Evolutionary conservation across 53 echinoderm and acorn worm species (phyloP).

Genomic region (Crossaster papposus): DNA sequence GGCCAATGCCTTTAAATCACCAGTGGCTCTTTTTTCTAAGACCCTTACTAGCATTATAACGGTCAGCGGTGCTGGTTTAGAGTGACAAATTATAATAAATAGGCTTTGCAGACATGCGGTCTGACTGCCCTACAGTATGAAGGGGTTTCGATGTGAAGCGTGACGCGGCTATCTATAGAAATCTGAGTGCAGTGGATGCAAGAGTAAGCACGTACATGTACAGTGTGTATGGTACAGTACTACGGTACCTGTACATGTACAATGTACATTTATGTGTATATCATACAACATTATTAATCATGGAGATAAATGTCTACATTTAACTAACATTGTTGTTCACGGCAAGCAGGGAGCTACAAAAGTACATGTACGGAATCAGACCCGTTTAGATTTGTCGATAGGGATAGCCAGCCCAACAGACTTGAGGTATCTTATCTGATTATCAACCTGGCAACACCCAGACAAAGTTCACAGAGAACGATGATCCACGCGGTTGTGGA

Average conservation of each 20-base stretch:
- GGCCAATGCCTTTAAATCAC: too few relatives aligned
- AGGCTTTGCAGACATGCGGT: too few relatives aligned
- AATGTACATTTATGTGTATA: neutral
- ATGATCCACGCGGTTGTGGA: neutral
- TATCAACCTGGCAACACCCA: constrained; percentile 52
- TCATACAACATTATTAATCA: neutral
- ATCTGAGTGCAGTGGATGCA: too few relatives aligned
- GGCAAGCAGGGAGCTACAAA: neutral
- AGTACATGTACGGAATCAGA: neutral
- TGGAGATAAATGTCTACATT: neutral
- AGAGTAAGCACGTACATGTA: neutral
- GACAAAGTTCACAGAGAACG: constrained; percentile 51
- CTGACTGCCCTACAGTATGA: too few relatives aligned
- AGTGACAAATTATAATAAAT: too few relatives aligned
- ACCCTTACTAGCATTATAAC: too few relatives aligned
- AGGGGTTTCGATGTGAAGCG: too few relatives aligned
- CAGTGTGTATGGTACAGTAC: neutral
- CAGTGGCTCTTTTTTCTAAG: too few relatives aligned
- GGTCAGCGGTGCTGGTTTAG: too few relatives aligned
- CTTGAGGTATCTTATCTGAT: neutral
- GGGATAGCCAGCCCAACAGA: neutral
- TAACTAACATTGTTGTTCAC: neutral
- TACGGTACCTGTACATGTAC: neutral
- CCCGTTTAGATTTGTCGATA: neutral
- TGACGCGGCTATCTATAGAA: too few relatives aligned